Percentiles rank a stretch among this genome's conserved stretches.
These are phyloP conservation scores for Exocentrus adspersus DNA, from an alignment of 2,888 invertebrate species.

Conservation along the genomic window DNA sequence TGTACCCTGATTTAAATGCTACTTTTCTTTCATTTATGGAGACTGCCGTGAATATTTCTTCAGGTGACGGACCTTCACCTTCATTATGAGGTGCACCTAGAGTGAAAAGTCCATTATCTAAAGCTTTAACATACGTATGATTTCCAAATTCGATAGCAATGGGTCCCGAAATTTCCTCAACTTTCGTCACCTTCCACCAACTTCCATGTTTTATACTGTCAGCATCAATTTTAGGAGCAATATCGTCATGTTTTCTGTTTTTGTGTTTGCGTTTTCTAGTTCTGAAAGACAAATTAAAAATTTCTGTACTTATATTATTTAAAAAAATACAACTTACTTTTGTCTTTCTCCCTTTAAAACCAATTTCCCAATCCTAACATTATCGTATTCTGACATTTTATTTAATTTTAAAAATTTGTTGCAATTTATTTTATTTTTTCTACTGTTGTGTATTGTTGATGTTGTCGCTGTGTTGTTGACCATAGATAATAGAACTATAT, in stretches of 20 bases:
- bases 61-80: constrained; percentile 88
- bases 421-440: too few relatives aligned
- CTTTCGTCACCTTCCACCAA: constrained; percentile 82
- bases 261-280: constrained; percentile 82
- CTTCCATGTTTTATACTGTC: constrained; percentile 81
- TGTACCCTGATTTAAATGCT: constrained; percentile 97
- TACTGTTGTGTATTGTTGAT: too few relatives aligned
- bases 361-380: constrained; percentile 82
- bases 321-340: constrained; percentile 67
- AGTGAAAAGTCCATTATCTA: constrained; percentile 95
- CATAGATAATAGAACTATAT: too few relatives aligned
- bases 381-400: constrained; percentile 79
- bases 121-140: constrained; percentile 84
- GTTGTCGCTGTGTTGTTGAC: too few relatives aligned
- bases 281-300: constrained; percentile 61
- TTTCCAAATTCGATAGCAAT: constrained; percentile 90
- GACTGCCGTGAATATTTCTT: constrained; percentile 95
- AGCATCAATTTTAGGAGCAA: constrained; percentile 66
- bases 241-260: constrained; percentile 65
- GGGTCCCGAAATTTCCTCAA: constrained; percentile 83
- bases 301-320: neutral
- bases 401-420: neutral
- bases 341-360: constrained; percentile 86
- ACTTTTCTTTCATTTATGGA: constrained; percentile 87
- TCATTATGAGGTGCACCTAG: constrained; percentile 86